Evolutionary conservation across 2,797 vertebrate genomes (phyloP).

Genomic region (Tragelaphus eurycerus): DNA sequence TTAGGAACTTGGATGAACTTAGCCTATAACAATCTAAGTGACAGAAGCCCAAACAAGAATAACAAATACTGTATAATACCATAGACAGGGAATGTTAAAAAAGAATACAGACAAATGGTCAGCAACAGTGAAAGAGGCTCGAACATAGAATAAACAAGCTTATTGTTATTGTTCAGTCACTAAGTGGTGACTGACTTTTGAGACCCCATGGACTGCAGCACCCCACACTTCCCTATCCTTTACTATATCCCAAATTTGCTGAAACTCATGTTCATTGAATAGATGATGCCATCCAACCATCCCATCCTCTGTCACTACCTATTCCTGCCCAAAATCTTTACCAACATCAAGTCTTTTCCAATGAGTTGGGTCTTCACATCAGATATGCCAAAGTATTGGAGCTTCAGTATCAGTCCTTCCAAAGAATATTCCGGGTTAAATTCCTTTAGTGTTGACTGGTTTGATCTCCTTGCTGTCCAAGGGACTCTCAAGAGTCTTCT

Average conservation of each 20-base stretch:
- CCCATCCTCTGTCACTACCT: background rate
- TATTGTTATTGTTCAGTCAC: background rate
- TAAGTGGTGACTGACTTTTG: background rate
- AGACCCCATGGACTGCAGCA: background rate
- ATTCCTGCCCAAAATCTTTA: background rate
- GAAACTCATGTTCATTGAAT: background rate
- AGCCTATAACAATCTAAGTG: background rate
- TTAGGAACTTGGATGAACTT: background rate
- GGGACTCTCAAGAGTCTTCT: background rate
- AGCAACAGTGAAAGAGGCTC: background rate
- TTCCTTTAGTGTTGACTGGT: background rate
- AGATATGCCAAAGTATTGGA: background rate
- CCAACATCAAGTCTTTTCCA: background rate
- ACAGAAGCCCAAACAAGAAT: background rate
- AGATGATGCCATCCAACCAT: background rate
- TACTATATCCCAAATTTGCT: background rate
- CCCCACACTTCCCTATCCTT: background rate
- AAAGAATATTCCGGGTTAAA: background rate
- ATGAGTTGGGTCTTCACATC: background rate
- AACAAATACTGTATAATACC: background rate
- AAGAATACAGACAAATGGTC: background rate
- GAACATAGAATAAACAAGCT: background rate
- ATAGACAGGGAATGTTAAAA: background rate
- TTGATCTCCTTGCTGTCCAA: background rate
- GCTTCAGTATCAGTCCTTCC: background rate